A percentile compares a stretch with the other conserved stretches of the same genome.
Conservation (phyloP, 1,140 invertebrate genomes). For the Eumaeus atala region DNA sequence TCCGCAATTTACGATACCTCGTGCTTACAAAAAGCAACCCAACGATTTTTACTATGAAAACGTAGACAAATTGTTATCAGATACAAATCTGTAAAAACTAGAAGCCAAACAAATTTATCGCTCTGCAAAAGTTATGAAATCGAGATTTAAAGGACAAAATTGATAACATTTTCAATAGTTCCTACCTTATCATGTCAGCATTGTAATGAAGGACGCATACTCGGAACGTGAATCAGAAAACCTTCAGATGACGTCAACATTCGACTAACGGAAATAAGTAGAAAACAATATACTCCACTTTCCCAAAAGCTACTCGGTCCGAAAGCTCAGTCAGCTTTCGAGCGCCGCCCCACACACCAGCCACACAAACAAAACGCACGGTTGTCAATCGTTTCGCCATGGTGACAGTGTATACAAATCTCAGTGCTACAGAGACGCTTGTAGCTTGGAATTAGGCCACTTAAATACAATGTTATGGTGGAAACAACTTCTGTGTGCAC, state of each 20-base stretch:
- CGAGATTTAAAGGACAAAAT: no score
- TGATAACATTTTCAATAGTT: no score
- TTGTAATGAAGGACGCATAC: slow-evolving; percentile 6
- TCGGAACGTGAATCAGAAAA: slow-evolving; percentile 14
- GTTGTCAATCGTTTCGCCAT: slow-evolving; percentile 39
- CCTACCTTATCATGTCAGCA: no score
- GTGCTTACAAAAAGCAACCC: no score
- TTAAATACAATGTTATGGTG: slow-evolving; percentile 62
- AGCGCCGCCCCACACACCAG: slow-evolving; percentile 43
- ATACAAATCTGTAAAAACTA: no score
- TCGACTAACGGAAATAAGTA: slow-evolving; percentile 44
- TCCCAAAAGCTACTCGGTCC: slow-evolving; percentile 46
- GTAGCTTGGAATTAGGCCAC: background rate
- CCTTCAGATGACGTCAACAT: slow-evolving; percentile 46
- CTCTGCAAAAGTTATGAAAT: no score
- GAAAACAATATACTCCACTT: slow-evolving; percentile 46
- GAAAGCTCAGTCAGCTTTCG: slow-evolving; percentile 52
- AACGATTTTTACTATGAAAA: no score
- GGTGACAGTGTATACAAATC: slow-evolving; percentile 33
- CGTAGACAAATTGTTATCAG: no score
- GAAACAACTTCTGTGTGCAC: slow-evolving; percentile 57
- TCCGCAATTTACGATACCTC: no score
- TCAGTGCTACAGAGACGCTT: slow-evolving; percentile 5
- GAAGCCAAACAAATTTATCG: no score
- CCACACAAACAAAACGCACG: slow-evolving; percentile 30